Percentiles rank a stretch among this genome's conserved stretches.
Evolutionary conservation across 2,888 invertebrate species (phyloP).

Genomic region (Epinotia demarniana): DNA sequence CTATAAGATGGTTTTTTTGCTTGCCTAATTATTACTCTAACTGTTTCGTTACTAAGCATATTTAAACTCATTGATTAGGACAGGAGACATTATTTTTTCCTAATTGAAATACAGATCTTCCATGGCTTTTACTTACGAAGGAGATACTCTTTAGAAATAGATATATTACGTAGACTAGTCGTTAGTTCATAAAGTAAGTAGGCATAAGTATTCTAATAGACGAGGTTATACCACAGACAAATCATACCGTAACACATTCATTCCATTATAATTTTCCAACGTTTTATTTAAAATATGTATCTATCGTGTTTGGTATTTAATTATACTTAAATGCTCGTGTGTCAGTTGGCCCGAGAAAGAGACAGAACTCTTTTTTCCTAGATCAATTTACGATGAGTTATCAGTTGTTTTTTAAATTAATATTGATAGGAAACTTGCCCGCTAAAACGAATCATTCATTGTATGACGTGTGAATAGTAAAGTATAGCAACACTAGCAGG

Average conservation of each 20-base stretch:
- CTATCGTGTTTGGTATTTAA: not conserved
- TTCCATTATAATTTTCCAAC: slow-evolving; percentile 50
- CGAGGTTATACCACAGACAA: slow-evolving; percentile 52
- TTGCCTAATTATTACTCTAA: too few relatives aligned
- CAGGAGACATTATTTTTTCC: not conserved
- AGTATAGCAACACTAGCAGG: slow-evolving; percentile 64
- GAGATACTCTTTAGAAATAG: slow-evolving; percentile 63
- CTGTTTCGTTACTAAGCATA: not conserved
- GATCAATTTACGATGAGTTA: not conserved
- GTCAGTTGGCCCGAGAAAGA: not conserved
- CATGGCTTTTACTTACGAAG: slow-evolving; percentile 52
- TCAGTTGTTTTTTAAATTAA: not conserved
- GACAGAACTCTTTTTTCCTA: not conserved
- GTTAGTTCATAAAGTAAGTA: slow-evolving; percentile 21
- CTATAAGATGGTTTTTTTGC: too few relatives aligned
- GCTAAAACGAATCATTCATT: slow-evolving; percentile 58
- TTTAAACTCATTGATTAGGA: not conserved
- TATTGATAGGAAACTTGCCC: not conserved
- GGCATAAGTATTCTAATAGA: slow-evolving; percentile 25
- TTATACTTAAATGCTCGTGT: not conserved
- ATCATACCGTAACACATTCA: slow-evolving; percentile 70
- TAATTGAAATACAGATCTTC: not conserved
- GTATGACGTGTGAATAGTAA: slow-evolving; percentile 66
- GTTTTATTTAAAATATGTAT: not conserved
- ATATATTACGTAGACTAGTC: slow-evolving; percentile 1